A percentile compares a stretch with the other conserved stretches of the same genome.
phyloP scores from a whole-genome alignment of 1,140 invertebrate genomes.

The Gonatopus flavifemur region DNA sequence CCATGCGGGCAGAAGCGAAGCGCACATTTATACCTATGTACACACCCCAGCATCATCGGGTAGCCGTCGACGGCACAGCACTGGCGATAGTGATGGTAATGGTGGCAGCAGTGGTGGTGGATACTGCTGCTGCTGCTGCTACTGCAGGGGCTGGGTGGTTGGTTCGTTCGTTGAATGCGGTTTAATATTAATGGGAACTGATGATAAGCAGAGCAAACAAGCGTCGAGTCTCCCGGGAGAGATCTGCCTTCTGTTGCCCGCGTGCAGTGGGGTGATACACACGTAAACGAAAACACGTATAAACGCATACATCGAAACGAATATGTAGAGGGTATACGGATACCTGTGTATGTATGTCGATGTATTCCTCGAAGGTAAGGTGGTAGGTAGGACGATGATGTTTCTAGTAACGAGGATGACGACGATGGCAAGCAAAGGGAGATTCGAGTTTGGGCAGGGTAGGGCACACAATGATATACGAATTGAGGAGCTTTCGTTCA shows the following conservation, averaged over 20 bases:
- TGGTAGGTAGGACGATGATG: too few relatives aligned
- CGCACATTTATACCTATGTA: slow-evolving; percentile 37
- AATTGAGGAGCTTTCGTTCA: neutral
- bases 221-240: slow-evolving; percentile 58
- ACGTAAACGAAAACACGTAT: slow-evolving; percentile 18
- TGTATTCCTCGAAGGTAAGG: slow-evolving; percentile 7
- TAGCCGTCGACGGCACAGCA: slow-evolving; percentile 19
- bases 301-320: slow-evolving; percentile 8
- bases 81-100: neutral
- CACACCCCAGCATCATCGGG: slow-evolving; percentile 35
- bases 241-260: slow-evolving; percentile 59
- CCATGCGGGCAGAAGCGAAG: too few relatives aligned
- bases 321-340: slow-evolving; percentile 33
- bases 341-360: neutral
- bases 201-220: slow-evolving; percentile 61
- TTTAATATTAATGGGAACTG: slow-evolving; percentile 61
- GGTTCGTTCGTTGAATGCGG: slow-evolving; percentile 58
- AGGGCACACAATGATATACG: slow-evolving; percentile 30
- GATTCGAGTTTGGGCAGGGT: slow-evolving; percentile 9
- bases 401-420: too few relatives aligned
- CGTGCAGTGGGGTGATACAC: slow-evolving; percentile 51
- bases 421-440: slow-evolving; percentile 3
- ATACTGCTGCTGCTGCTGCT: too few relatives aligned
- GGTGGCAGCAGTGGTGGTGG: neutral
- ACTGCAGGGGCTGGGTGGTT: slow-evolving; percentile 18